These are phyloP conservation scores for Hirtodrosophila cameraria DNA, from an alignment of 2,888 invertebrate genomes.

Conservation along the genomic window DNA sequence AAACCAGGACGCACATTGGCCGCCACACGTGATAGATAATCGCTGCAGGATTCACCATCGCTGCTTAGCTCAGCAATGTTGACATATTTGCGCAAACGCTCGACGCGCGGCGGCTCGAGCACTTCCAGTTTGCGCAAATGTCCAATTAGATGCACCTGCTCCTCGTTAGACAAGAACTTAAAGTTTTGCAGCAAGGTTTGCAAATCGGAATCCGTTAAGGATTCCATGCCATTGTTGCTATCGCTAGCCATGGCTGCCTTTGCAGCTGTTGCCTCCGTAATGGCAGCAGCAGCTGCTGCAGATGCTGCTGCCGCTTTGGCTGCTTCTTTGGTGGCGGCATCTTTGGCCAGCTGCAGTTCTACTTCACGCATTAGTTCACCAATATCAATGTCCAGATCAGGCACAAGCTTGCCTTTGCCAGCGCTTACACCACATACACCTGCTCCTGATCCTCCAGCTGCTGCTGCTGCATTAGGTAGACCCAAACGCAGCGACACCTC, in stretches of 20 bases:
- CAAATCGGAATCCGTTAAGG: constrained; percentile 91
- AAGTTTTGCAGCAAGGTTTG: constrained; percentile 92
- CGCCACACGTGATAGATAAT: constrained; percentile 48
- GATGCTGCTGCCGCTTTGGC: background rate
- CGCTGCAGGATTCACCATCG: constrained; percentile 65
- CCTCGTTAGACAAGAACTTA: constrained; percentile 91
- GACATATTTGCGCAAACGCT: constrained; percentile 90
- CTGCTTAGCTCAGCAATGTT: constrained; percentile 84
- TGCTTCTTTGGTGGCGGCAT: background rate
- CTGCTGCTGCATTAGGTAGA: background rate
- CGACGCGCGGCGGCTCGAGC: constrained; percentile 90
- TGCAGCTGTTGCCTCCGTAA: background rate
- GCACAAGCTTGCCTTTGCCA: background rate
- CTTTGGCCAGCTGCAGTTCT: constrained; percentile 66
- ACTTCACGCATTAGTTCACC: constrained; percentile 71
- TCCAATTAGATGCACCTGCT: constrained; percentile 92
- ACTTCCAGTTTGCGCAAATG: constrained; percentile 92
- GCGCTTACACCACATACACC: too few species aligned
- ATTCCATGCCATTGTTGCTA: constrained; percentile 87
- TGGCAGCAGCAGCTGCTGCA: too few species aligned
- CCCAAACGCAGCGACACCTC: constrained; percentile 36
- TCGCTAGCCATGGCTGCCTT: constrained; percentile 26
- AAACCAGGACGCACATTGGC: constrained; percentile 25
- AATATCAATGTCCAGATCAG: constrained; percentile 57
- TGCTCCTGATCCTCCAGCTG: constrained; percentile 51